Conservation (phyloP, 2,888 invertebrate species). For the Cosmopolites sordidus region DNA sequence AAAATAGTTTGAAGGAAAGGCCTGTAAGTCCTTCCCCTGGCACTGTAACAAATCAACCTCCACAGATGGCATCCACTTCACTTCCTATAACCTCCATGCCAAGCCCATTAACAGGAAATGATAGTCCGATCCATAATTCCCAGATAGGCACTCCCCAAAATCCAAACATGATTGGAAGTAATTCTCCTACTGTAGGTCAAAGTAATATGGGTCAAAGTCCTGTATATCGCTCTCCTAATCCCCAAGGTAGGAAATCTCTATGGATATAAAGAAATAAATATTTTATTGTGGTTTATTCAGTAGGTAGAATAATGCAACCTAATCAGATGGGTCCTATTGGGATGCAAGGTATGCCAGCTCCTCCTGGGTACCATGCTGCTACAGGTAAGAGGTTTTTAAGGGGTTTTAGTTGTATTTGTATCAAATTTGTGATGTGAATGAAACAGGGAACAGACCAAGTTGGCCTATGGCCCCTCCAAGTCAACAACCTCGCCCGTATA, state of each 20-base stretch:
- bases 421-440: background rate
- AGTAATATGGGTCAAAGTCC: slow-evolving; percentile 44
- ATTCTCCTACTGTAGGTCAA: slow-evolving; percentile 37
- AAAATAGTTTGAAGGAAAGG: slow-evolving; percentile 58
- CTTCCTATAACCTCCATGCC: slow-evolving; percentile 49
- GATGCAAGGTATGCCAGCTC: slow-evolving; percentile 41
- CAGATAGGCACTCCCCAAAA: slow-evolving; percentile 40
- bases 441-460: slow-evolving; percentile 17
- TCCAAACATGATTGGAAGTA: slow-evolving; percentile 43
- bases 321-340: slow-evolving; percentile 40
- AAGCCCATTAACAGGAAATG: slow-evolving; percentile 54
- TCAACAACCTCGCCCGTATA: slow-evolving; percentile 45
- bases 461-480: slow-evolving; percentile 63
- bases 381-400: too few species aligned
- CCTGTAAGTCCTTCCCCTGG: slow-evolving; percentile 60
- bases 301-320: slow-evolving; percentile 32
- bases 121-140: slow-evolving; percentile 51
- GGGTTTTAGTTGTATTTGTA: slow-evolving; percentile 9
- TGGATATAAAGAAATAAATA: background rate
- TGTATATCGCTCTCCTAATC: slow-evolving; percentile 46
- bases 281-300: background rate
- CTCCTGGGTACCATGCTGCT: slow-evolving; percentile 51
- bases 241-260: slow-evolving; percentile 32
- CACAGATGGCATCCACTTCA: slow-evolving; percentile 42
- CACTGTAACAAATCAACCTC: slow-evolving; percentile 39